Base-by-base conservation (phyloP, 2,888 invertebrate genomes). In the Lypha dubia region DNA sequence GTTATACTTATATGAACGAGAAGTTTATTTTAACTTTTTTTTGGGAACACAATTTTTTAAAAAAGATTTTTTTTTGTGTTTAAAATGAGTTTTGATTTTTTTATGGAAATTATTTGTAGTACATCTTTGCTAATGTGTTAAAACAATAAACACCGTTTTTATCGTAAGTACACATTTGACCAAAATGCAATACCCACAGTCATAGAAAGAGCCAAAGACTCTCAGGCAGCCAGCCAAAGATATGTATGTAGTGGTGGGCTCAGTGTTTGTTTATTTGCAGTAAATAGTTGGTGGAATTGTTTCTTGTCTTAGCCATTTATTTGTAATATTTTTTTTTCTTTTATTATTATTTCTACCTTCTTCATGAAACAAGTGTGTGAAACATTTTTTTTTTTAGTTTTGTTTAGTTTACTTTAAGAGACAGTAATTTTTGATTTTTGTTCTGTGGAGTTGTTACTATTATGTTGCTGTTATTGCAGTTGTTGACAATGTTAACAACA, bases 91-190 rank as follows among this genome's bases (percentile, higher is more conserved):
- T 74, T 62, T 63, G n/a, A 85, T 87, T 88, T 87, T 81, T 87
- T 88, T 90, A 90, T 90, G 90, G 88, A 89, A 90, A 90, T 90
- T 89, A 89, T 90, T 90, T 91, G 91, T 90, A 91, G 90, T 90
- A 91, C 88, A 89, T 88, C 89, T 87, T 88, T 90, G 90, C 89
- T 90, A 90, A 90, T 90, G 90, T 90, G 90, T 90, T 90, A 90
- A 90, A 90, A 90, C 90, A 90, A 90, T 90, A 90, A 86, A 84
- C 84, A 83, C 80, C 79, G 84, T 86, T 77, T 84, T 86, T 81
- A 81, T 81, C 62, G 77, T 81, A 74, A 73, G 73, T 22, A 81
- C 56, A 84, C 32, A 81, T 73, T 70, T 49, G 71, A 13, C 38
- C 22, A 68, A 77, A 63, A 44, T n/a, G 28, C 28, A 28, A 28